These are phyloP conservation scores for Hyposmocoma kahamanoa DNA, from an alignment of 1,140 invertebrate genomes.

Conservation along the genomic window DNA sequence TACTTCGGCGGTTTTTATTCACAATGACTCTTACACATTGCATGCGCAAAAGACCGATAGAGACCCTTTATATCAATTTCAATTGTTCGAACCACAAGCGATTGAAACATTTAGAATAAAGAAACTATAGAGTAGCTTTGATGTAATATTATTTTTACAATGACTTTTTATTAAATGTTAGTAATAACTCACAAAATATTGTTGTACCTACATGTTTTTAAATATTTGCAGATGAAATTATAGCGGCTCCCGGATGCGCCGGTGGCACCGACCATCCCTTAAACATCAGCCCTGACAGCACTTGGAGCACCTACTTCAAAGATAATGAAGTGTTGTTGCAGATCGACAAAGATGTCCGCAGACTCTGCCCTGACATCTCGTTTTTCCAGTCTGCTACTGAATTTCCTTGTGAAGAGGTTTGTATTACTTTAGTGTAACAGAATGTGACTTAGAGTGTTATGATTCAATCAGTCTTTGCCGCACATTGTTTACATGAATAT, in stretches of 20 bases:
- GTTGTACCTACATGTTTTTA: background rate
- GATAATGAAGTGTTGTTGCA: conserved; percentile 97
- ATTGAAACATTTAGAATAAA: too few species aligned
- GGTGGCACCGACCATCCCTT: conserved; percentile 88
- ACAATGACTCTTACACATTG: too few species aligned
- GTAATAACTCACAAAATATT: too few species aligned
- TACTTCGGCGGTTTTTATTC: too few species aligned
- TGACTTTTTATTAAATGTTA: too few species aligned
- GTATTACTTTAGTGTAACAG: background rate
- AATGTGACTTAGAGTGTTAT: background rate
- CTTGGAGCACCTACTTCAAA: conserved; percentile 93
- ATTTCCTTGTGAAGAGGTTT: conserved; percentile 85
- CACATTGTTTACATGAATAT: too few species aligned
- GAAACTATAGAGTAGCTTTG: too few species aligned
- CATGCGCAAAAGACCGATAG: too few species aligned
- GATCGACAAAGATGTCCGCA: conserved; percentile 97
- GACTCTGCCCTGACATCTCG: conserved; percentile 96
- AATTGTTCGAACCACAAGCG: too few species aligned
- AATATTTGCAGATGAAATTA: conserved; percentile 82
- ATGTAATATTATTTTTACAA: too few species aligned
- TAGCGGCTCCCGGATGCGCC: conserved; percentile 86
- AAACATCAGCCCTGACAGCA: conserved; percentile 94
- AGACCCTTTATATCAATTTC: too few species aligned
- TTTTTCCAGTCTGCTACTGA: conserved; percentile 97
- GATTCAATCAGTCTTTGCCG: background rate